These are phyloP conservation scores for Nasonovia ribisnigri DNA, from an alignment of 2,888 invertebrate genomes.

Conservation along the genomic window DNA sequence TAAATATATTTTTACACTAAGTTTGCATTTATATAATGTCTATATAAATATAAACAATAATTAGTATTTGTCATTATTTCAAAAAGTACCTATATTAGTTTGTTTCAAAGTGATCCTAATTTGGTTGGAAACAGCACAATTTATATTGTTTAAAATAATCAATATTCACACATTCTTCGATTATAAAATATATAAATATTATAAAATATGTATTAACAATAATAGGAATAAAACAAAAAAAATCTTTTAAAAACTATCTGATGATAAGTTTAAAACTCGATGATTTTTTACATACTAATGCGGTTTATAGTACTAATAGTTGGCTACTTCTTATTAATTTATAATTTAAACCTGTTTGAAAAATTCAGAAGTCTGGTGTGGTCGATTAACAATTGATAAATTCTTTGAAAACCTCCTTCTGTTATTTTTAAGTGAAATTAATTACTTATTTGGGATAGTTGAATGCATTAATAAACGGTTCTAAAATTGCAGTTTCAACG, in stretches of 20 bases:
- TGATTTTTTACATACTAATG: not conserved
- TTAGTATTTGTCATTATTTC: not conserved
- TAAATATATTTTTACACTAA: not conserved
- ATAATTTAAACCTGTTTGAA: not conserved
- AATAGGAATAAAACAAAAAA: not conserved
- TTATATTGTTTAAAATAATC: not conserved
- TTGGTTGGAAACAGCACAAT: not conserved
- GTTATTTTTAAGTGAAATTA: slow-evolving; percentile 39
- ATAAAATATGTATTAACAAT: not conserved
- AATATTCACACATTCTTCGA: not conserved
- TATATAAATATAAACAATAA: not conserved
- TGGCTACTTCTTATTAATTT: not conserved
- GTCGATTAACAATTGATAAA: not conserved
- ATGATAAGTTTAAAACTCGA: no score
- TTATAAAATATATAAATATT: not conserved
- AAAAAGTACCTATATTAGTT: not conserved
- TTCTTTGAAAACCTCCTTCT: not conserved
- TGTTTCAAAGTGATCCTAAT: not conserved
- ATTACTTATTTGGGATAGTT: not conserved
- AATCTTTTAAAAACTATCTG: not conserved
- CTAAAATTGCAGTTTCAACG: slow-evolving; percentile 12
- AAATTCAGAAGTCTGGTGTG: not conserved
- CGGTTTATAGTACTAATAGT: not conserved
- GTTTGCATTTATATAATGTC: not conserved
- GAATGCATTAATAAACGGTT: slow-evolving; percentile 33